Conservation (phyloP, 2,113 vertebrate species). For the Carettochelys insculpta region DNA sequence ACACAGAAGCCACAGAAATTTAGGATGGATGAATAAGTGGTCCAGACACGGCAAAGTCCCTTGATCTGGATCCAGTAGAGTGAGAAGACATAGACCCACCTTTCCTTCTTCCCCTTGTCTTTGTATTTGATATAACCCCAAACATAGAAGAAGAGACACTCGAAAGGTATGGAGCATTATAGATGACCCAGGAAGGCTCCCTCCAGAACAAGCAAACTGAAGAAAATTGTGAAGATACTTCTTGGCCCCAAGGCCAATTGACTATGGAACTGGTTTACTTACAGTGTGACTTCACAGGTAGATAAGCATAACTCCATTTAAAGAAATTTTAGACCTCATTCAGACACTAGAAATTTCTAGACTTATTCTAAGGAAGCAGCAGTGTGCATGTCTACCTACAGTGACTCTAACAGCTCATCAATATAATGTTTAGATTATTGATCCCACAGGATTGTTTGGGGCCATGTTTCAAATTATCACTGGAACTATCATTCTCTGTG, state of each 20-base stretch:
- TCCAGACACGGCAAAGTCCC: background rate
- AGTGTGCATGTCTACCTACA: background rate
- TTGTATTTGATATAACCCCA: background rate
- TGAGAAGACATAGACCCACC: background rate
- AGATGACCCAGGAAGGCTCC: background rate
- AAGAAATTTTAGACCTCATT: background rate
- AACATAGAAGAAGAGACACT: background rate
- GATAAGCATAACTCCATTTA: background rate
- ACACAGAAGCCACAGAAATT: background rate
- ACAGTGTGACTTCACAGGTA: background rate
- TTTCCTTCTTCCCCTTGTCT: background rate
- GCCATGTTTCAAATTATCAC: background rate
- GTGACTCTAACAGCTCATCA: background rate
- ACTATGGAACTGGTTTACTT: background rate
- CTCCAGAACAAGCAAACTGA: background rate
- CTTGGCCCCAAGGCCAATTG: background rate
- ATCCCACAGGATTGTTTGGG: background rate
- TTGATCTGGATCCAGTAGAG: background rate
- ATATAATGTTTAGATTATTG: background rate
- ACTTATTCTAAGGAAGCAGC: background rate
- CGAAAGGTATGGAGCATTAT: background rate
- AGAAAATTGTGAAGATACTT: background rate
- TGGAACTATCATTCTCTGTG: background rate
- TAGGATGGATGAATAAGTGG: background rate
- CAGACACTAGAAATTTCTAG: background rate